Evolutionary conservation across 2,888 invertebrate genomes (phyloP).

Genomic region (Eupeodes latifasciatus): DNA sequence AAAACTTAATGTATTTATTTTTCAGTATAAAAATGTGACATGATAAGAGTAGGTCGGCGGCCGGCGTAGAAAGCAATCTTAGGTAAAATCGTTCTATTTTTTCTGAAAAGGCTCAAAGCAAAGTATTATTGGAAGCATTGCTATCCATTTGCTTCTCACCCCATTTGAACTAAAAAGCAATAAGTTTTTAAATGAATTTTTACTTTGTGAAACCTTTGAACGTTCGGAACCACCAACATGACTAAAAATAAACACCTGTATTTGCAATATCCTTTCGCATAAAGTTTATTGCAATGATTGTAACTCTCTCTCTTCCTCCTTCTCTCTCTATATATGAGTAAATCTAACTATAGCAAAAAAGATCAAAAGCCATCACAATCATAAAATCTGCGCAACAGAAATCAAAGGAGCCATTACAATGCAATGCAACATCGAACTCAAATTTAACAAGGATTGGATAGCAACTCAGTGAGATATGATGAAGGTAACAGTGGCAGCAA

Average conservation of each 20-base stretch:
- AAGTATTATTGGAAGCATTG: not conserved
- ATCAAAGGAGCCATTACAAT: slow-evolving; percentile 67
- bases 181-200: slow-evolving; percentile 9
- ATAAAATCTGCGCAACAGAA: slow-evolving; percentile 60
- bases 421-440: slow-evolving; percentile 64
- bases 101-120: not conserved
- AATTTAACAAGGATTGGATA: slow-evolving; percentile 41
- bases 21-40: too few species aligned
- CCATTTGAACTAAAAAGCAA: not conserved
- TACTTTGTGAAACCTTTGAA: slow-evolving; percentile 16
- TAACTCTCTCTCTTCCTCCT: not conserved
- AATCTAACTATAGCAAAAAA: slow-evolving; percentile 10
- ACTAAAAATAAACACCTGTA: slow-evolving; percentile 50
- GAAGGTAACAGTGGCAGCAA: not conserved
- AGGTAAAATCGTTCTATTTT: too few species aligned
- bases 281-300: slow-evolving; percentile 53
- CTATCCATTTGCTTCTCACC: not conserved
- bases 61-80: too few species aligned
- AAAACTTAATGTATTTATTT: too few species aligned
- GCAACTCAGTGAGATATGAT: not conserved
- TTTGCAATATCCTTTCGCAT: slow-evolving; percentile 60
- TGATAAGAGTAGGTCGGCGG: too few species aligned
- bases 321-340: not conserved
- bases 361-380: slow-evolving; percentile 68
- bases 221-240: not conserved